phyloP scores from a whole-genome alignment of 2,113 vertebrate genomes.

The Pterocles gutturalis region DNA sequence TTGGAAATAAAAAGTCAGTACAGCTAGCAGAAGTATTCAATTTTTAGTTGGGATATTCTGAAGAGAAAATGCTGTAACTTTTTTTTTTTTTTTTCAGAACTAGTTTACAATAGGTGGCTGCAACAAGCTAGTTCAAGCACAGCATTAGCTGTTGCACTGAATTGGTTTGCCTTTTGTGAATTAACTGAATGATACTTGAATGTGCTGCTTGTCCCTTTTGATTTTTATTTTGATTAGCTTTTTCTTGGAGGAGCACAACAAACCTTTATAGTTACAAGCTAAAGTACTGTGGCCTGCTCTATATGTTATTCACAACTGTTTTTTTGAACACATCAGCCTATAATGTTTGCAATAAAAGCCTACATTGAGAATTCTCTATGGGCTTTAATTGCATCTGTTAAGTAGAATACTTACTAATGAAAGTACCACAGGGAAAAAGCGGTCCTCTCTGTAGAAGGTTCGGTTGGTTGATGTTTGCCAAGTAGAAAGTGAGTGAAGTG shows the following conservation, averaged over 20 bases:
- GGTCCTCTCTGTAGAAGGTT: slow-evolving; percentile 3
- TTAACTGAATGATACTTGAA: slow-evolving; percentile 12
- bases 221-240: slow-evolving; percentile 21
- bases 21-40: neutral
- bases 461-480: neutral
- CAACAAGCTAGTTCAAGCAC: neutral
- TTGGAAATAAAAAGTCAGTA: neutral
- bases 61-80: neutral
- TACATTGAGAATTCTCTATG: neutral
- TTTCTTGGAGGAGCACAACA: slow-evolving; percentile 16
- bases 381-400: slow-evolving; percentile 16
- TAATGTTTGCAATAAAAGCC: slow-evolving; percentile 5
- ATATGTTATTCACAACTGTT: neutral
- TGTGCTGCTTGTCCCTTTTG: slow-evolving; percentile 28
- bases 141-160: neutral
- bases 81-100: neutral
- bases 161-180: neutral
- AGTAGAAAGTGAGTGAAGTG: neutral
- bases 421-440: neutral
- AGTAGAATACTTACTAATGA: neutral
- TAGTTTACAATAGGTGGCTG: neutral
- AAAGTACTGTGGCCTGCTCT: slow-evolving; percentile 18
- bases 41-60: neutral
- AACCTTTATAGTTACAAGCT: slow-evolving; percentile 12
- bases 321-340: neutral